Percentiles rank a stretch among this genome's conserved stretches.
phyloP scores from a whole-genome alignment of 2,797 vertebrate species.

The Halcyon chelicuti region DNA sequence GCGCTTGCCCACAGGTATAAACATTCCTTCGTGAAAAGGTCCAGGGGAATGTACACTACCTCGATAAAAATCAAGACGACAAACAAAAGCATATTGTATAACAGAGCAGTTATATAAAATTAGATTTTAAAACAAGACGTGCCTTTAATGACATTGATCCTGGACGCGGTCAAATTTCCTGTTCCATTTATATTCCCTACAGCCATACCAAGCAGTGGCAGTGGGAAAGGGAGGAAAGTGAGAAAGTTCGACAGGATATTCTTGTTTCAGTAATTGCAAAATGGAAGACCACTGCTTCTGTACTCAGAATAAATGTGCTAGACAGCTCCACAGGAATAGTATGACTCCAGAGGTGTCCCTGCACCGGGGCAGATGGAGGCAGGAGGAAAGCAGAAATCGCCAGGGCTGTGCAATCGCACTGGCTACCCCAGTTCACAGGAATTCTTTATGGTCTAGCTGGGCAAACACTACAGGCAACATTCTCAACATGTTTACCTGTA shows the following conservation, averaged over 20 bases:
- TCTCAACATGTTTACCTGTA: slow-evolving; percentile 78
- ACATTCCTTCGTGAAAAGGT: slow-evolving; percentile 79
- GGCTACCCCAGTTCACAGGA: slow-evolving; percentile 31
- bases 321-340: not conserved
- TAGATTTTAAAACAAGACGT: slow-evolving; percentile 66
- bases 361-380: not conserved
- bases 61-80: slow-evolving; percentile 77
- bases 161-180: slow-evolving; percentile 67
- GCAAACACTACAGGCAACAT: slow-evolving; percentile 78
- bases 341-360: not conserved
- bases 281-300: slow-evolving; percentile 20
- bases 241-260: not conserved
- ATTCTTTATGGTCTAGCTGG: slow-evolving; percentile 75
- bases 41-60: slow-evolving; percentile 72
- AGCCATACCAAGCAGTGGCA: not conserved
- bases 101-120: slow-evolving; percentile 71
- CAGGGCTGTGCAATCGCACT: not conserved
- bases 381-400: not conserved
- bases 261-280: slow-evolving; percentile 26
- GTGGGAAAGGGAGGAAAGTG: not conserved
- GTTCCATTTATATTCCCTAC: slow-evolving; percentile 42
- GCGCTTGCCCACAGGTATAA: slow-evolving; percentile 82
- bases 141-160: slow-evolving; percentile 72
- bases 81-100: slow-evolving; percentile 80
- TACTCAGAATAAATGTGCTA: slow-evolving; percentile 44